Evolutionary conservation across 2,113 vertebrate species (phyloP), one percentile per base, ranked within the genome.

Genomic region (Siniperca chuatsi): DNA sequence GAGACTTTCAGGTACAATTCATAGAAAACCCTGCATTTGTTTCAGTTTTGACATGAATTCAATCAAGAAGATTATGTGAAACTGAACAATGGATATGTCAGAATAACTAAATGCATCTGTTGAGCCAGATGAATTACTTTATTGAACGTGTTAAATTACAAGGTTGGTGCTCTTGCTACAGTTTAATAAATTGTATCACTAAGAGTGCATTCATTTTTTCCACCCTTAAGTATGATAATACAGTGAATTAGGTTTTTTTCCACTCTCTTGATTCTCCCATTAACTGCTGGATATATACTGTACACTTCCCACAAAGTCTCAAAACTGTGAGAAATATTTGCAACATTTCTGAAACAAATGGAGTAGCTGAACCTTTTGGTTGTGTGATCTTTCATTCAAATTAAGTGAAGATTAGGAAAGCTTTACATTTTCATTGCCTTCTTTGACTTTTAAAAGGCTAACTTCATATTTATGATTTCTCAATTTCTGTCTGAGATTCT

Each of bases 1-100:
- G 10, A 75, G 76, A 81, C 25, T 20, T 48, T 46, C 13, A 80
- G 66, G 8, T 61, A 68, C 58, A 75, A 70, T n/a, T 61, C 62
- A 81, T 9, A 65, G 20, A 81, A 71, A 75, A 46, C 1, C 11
- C 2, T 29, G 52, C 16, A 20, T 78, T 68, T 58, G 35, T 79
- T 58, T 60, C 35, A 16, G 42, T 67, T 81, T 73, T 54, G 5
- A 67, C n/a, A 58, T 77, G 13, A 44, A 58, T 71, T 67, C 11
- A 72, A 37, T 57, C 23, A 15, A n/a, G 6, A n/a, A 12, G 10
- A 57, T 44, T 16, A 20, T 55, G 40, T 73, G 37, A 37, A 61
- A 61, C 8, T 23, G 29, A 70, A 68, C 9, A 66, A 42, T 66
- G 52, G 20, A 46, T 29, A 44, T 61, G 54, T 37, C 21, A 58